Conservation (phyloP, 2,113 vertebrate species). For the Eurypyga helias region DNA sequence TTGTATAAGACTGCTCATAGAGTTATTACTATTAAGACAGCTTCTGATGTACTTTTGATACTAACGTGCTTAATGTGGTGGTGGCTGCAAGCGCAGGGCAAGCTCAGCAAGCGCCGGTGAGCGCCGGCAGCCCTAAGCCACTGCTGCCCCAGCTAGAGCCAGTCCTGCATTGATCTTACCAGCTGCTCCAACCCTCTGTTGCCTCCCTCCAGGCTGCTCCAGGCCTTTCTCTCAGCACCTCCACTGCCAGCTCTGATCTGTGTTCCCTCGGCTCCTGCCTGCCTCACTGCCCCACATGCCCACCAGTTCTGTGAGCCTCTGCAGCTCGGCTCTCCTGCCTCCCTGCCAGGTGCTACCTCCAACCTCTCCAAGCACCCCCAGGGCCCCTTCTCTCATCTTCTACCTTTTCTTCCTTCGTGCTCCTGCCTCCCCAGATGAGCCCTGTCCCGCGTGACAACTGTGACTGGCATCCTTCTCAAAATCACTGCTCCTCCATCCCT, state of each 20-base stretch:
- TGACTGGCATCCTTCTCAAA: background rate
- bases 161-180: background rate
- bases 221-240: background rate
- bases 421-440: background rate
- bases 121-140: background rate
- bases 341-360: background rate
- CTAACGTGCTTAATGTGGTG: background rate
- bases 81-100: background rate
- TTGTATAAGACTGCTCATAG: background rate
- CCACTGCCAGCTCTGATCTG: background rate
- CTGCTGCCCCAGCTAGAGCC: background rate
- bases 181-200: background rate
- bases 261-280: background rate
- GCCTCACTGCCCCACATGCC: accelerated
- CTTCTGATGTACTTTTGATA: background rate
- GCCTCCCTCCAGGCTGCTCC: slow-evolving; percentile 21
- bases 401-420: background rate
- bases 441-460: accelerated
- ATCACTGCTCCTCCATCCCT: background rate
- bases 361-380: background rate
- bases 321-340: accelerated
- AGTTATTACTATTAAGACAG: background rate
- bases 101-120: background rate
- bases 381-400: background rate
- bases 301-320: background rate